These are phyloP conservation scores for Taenaris catops DNA, from an alignment of 2,888 invertebrate species.

Conservation along the genomic window DNA sequence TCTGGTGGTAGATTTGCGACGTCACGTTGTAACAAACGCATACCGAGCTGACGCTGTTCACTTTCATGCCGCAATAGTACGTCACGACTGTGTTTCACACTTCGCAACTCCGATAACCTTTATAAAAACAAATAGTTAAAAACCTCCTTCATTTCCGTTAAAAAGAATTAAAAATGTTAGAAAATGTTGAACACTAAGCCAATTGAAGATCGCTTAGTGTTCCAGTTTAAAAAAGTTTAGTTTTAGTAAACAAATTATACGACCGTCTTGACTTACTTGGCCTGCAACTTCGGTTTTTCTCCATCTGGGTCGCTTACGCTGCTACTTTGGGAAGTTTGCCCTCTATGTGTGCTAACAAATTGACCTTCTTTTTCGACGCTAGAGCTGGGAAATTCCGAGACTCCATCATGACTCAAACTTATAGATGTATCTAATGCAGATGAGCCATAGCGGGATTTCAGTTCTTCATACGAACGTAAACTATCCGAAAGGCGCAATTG, in stretches of 20 bases:
- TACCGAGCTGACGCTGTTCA: slow-evolving; percentile 86
- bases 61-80: slow-evolving; percentile 87
- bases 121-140: neutral
- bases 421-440: slow-evolving; percentile 42
- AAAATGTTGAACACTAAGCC: no score
- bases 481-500: slow-evolving; percentile 91
- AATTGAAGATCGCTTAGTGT: no score
- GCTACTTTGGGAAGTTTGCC: slow-evolving; percentile 58
- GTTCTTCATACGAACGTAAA: slow-evolving; percentile 84
- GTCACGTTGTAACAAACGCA: slow-evolving; percentile 86
- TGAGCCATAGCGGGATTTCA: slow-evolving; percentile 45
- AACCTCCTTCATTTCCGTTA: no score
- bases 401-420: slow-evolving; percentile 43
- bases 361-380: slow-evolving; percentile 46
- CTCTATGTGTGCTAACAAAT: slow-evolving; percentile 55
- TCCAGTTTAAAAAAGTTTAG: no score
- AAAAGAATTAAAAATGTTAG: no score
- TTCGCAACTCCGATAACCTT: slow-evolving; percentile 87
- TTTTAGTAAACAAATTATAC: no score
- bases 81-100: slow-evolving; percentile 87
- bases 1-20: slow-evolving; percentile 86
- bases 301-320: slow-evolving; percentile 61
- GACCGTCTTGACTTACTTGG: slow-evolving; percentile 75
- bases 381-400: slow-evolving; percentile 46
- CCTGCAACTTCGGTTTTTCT: slow-evolving; percentile 65